Percentiles rank a stretch among this genome's conserved stretches.
Conservation (phyloP, 53 echinoderm and acorn worm genomes). For the Henricia sp. region DNA sequence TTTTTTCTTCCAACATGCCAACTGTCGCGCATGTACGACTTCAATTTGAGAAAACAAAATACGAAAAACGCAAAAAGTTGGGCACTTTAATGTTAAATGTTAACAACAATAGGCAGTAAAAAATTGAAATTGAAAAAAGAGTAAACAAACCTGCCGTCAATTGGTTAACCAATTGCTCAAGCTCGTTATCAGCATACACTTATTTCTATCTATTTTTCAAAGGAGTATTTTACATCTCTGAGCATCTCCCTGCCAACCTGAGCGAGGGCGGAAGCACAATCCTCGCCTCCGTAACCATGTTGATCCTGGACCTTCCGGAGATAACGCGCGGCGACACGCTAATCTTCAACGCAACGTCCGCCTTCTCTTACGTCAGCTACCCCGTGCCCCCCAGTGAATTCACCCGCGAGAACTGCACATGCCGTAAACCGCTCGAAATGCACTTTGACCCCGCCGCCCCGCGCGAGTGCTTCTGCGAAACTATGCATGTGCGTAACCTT, state of each 20-base stretch:
- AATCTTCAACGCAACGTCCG: conserved; percentile 64
- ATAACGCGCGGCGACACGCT: conserved; percentile 59
- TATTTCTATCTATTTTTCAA: not conserved
- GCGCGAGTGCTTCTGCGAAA: conserved; percentile 68
- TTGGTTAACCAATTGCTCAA: no score
- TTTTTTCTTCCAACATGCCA: no score
- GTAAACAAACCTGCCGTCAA: no score
- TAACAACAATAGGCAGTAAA: no score
- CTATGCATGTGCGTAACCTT: conserved; percentile 38
- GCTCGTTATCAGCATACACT: no score
- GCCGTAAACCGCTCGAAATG: conserved; percentile 42
- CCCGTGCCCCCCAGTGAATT: conserved; percentile 65
- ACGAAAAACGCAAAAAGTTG: no score
- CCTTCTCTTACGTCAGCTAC: conserved; percentile 69
- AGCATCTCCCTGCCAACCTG: conserved; percentile 61
- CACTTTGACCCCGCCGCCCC: conserved; percentile 23
- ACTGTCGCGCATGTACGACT: no score
- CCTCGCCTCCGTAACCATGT: conserved; percentile 64
- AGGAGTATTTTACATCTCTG: conserved; percentile 74
- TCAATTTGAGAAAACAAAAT: no score
- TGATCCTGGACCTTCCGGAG: conserved; percentile 67
- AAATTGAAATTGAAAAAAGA: no score
- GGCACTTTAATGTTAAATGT: no score
- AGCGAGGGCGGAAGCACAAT: conserved; percentile 66
- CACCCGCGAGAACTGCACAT: conserved; percentile 79